Base-by-base conservation (phyloP, 2,113 vertebrate genomes). In the Kryptolebias marmoratus region DNA sequence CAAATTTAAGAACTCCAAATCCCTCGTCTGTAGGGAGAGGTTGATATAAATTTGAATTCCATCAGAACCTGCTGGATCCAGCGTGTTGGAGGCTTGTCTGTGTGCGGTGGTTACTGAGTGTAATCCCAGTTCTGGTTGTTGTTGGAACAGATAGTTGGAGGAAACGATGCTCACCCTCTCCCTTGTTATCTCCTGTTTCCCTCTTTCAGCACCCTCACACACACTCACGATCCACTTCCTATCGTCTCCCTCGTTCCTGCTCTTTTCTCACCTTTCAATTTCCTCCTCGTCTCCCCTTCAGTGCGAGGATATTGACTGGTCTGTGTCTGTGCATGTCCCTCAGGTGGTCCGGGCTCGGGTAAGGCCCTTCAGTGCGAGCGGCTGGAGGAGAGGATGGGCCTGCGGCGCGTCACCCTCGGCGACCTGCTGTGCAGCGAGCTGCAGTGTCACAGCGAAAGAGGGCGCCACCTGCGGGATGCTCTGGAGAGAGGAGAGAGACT, bases 271-370 rank as follows among this genome's bases (percentile, higher is more conserved):
- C 49, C 42, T 44, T 49, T 68, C 64, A 56, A 0, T 54, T 70
- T 44, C 30, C 16, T 62, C 22, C 18, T 60, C n/a, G 48, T 69
- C 27, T 0, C 42, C 53, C 9, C 53, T 59, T 44, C 77, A 22
- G 0, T 1, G 11, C 10, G n/a, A 55, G 1, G 61, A 59, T 18
- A 12, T 8, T 50, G 31, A 62, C 75, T 50, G 69, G 79, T 48
- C n/a, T 72, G 45, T 62, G 70, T 77, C 49, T 78, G 63, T 69
- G 32, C 32, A 7, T 42, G 65, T 78, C 27, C 30, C 52, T 80
- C 53, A 99, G 98, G 98, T 77, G 96, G 96, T 5, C 96, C 97
- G 0, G 95, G 94, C 61, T 98, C 97, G 42, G 97, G 96, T 55
- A 98, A 98, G 93, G 83, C 94, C 27, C 93, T 94, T 16, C 97